Evolutionary conservation across 2,888 invertebrate genomes (phyloP).

Genomic region (Leucophenga maculata): DNA sequence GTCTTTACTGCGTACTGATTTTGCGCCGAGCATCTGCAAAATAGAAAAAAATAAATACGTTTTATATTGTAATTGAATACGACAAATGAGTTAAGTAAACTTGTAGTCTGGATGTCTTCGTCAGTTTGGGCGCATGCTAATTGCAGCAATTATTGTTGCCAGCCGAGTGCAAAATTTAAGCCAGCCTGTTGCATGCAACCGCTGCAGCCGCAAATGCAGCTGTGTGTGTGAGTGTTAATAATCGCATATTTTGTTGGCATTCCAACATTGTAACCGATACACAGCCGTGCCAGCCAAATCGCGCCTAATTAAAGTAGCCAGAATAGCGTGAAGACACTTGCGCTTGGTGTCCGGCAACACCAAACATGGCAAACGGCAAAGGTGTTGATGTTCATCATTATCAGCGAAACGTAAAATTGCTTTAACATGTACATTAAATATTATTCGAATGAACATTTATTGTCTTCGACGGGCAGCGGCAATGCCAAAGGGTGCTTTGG

Average conservation of each 20-base stretch:
- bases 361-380: slow-evolving; percentile 30
- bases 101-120: slow-evolving; percentile 1
- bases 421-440: slow-evolving; percentile 8
- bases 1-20: slow-evolving; percentile 72
- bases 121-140: slow-evolving; percentile 35
- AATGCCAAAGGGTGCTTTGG: too few species aligned
- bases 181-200: neutral
- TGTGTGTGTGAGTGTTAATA: slow-evolving; percentile 56
- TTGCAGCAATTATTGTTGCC: slow-evolving; percentile 52
- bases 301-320: slow-evolving; percentile 30
- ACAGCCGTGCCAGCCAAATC: neutral
- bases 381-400: slow-evolving; percentile 55
- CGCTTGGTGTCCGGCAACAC: neutral
- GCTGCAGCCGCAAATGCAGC: slow-evolving; percentile 8
- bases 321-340: slow-evolving; percentile 32
- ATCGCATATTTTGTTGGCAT: slow-evolving; percentile 43
- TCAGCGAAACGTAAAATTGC: slow-evolving; percentile 44
- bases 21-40: slow-evolving; percentile 73
- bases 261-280: slow-evolving; percentile 13
- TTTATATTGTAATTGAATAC: neutral
- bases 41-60: neutral
- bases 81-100: neutral
- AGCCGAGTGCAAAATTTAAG: slow-evolving; percentile 42
- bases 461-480: neutral
- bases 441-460: neutral